phyloP scores from a whole-genome alignment of 2,113 vertebrate genomes.

The Solea solea region DNA sequence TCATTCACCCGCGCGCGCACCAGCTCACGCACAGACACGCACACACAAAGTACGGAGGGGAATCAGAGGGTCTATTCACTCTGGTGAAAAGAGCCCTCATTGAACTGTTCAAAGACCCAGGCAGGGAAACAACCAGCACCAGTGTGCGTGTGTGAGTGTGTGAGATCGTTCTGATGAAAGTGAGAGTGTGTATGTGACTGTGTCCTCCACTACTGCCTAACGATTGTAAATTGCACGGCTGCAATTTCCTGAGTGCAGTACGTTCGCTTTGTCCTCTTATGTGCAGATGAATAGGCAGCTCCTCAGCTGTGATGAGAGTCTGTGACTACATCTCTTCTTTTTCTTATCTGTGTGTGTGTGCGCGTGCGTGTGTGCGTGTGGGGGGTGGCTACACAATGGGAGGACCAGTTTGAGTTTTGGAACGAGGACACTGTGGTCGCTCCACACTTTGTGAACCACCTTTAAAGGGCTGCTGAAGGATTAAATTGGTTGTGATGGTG shows the following conservation, averaged over 20 bases:
- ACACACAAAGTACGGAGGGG: conserved; percentile 40
- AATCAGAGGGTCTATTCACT: conserved; percentile 75
- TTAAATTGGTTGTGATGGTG: neutral
- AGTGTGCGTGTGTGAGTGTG: conserved; percentile 40
- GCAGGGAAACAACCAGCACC: conserved; percentile 64
- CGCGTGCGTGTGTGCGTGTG: neutral
- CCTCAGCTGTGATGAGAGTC: conserved; percentile 77
- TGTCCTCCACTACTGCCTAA: conserved; percentile 59
- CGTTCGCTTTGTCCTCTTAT: conserved; percentile 77
- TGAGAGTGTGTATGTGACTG: conserved; percentile 43
- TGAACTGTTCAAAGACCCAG: conserved; percentile 73
- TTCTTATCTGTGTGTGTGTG: conserved; percentile 32
- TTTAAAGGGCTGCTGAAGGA: neutral
- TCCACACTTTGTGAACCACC: neutral
- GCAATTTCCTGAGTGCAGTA: conserved; percentile 74
- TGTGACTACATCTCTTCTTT: conserved; percentile 58
- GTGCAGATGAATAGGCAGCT: conserved; percentile 80
- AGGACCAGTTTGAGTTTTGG: neutral
- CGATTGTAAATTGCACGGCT: conserved; percentile 71
- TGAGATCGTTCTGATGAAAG: conserved; percentile 50
- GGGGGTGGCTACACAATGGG: neutral
- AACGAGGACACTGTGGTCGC: neutral
- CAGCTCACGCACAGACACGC: neutral
- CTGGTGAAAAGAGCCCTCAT: conserved; percentile 70
- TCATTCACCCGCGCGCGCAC: conserved; percentile 35